Conservation (phyloP, 2,888 invertebrate genomes). For the Sphaerophoria taeniata region DNA sequence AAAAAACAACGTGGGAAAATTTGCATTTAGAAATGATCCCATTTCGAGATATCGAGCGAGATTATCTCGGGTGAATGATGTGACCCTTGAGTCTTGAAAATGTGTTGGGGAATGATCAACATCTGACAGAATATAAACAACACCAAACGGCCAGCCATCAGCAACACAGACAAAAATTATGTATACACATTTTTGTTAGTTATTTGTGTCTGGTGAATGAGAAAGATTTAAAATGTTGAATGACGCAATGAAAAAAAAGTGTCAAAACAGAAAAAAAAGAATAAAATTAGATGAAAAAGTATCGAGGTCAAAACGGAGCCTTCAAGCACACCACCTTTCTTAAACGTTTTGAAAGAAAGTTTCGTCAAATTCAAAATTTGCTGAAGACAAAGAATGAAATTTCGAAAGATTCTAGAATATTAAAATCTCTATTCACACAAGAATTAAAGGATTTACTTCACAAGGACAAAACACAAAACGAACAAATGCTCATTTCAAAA, state of each 20-base stretch:
- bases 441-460: conserved; percentile 1
- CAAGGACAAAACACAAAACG: conserved; percentile 15
- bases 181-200: neutral
- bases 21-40: conserved; percentile 70
- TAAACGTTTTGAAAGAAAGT: neutral
- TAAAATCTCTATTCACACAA: neutral
- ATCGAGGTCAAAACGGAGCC: too few species aligned
- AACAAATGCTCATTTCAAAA: conserved; percentile 29
- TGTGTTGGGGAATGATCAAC: conserved; percentile 56
- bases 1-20: conserved; percentile 64
- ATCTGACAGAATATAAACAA: conserved; percentile 45
- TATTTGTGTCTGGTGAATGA: conserved; percentile 11
- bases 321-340: too few species aligned
- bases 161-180: neutral
- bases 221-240: conserved; percentile 3
- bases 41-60: conserved; percentile 55
- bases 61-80: conserved; percentile 67
- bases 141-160: neutral
- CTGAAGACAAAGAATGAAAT: neutral
- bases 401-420: too few species aligned
- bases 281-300: too few species aligned
- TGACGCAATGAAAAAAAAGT: conserved; percentile 4
- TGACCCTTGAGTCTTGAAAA: conserved; percentile 48
- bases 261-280: too few species aligned
- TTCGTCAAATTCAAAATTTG: neutral